Evolutionary conservation across 2,113 vertebrate genomes (phyloP).

Genomic region (Phalacrocorax brasilianus): DNA sequence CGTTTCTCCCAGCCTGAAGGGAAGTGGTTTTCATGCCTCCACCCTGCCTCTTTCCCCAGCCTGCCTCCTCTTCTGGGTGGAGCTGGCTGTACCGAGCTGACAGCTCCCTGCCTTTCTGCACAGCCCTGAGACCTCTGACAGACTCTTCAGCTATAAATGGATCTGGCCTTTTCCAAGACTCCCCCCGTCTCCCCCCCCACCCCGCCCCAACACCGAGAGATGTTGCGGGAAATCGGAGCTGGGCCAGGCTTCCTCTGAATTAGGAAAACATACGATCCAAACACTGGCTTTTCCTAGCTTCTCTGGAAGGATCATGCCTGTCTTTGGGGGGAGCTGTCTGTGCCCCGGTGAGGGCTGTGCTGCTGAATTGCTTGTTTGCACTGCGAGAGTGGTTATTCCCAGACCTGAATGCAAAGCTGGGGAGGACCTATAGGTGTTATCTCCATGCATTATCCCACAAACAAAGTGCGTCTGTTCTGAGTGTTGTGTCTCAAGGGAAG

Average conservation of each 20-base stretch:
- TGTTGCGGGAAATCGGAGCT: not conserved
- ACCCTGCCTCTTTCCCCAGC: not conserved
- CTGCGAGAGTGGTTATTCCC: accelerated
- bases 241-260: constrained; percentile 25
- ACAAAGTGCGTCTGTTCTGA: not conserved
- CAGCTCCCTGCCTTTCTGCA: not conserved
- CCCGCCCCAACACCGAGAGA: not conserved
- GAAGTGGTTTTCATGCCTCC: not conserved
- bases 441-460: not conserved
- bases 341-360: not conserved
- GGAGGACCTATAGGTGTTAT: not conserved
- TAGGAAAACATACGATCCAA: not conserved
- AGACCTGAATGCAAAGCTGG: not conserved
- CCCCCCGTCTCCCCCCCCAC: no score
- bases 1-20: not conserved
- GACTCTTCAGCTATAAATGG: constrained; percentile 27
- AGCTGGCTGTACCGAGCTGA: not conserved
- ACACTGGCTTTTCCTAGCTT: accelerated
- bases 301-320: not conserved
- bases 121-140: not conserved
- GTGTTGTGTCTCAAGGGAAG: not conserved
- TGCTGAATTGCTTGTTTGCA: not conserved
- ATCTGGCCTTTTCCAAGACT: not conserved
- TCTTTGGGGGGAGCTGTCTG: not conserved
- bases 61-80: not conserved